Evolutionary conservation across 2,888 invertebrate species (phyloP), one percentile per base, ranked within the genome.

Genomic region (Drosophila setosimentum): DNA sequence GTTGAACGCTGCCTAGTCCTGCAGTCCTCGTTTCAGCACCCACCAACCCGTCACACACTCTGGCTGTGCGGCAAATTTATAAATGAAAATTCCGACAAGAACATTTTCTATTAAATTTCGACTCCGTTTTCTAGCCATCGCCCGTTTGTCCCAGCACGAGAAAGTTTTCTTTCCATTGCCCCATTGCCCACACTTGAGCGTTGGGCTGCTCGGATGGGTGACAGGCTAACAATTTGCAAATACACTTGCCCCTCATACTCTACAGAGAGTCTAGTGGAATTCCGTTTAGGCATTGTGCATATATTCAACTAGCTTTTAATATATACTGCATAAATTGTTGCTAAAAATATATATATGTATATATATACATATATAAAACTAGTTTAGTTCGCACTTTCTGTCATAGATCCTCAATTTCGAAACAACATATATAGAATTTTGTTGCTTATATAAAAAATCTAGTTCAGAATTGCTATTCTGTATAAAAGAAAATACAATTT

Each of bases 11-110:
- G 73, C 69, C 78, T 71, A 55, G 68, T 68, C 33, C 60, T 61
- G 50, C 55, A 24, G 27, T 6, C 3, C 51, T 51, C 30, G 18
- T 29, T 18, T 29, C 21, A 24, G 8, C 45, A 45, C 30, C 32
- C 30, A 8, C 32, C 11, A 21, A 18, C 33, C 35, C 18, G n/a
- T 24, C 18, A 16, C 42, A 27, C 29, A 50, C 21, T 42, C 65
- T 65, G 62, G 73, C 73, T 63, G 24, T 73, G 71, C 74, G 59
- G 61, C 57, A 87, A 86, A 90, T 88, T 85, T 89, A 81, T 89
- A 91, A 91, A 91, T 88, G 83, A 84, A 89, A 91, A 91, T 89
- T 91, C 89, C 91, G 80, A 78, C 83, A 91, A 90, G 90, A 88
- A 88, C 89, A 87, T 87, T 91, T 91, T 89, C 91, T 88, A 87